A percentile compares a stretch with the other conserved stretches of the same genome.
Conservation (phyloP, 2,113 vertebrate species). For the Callaeas wilsoni region DNA sequence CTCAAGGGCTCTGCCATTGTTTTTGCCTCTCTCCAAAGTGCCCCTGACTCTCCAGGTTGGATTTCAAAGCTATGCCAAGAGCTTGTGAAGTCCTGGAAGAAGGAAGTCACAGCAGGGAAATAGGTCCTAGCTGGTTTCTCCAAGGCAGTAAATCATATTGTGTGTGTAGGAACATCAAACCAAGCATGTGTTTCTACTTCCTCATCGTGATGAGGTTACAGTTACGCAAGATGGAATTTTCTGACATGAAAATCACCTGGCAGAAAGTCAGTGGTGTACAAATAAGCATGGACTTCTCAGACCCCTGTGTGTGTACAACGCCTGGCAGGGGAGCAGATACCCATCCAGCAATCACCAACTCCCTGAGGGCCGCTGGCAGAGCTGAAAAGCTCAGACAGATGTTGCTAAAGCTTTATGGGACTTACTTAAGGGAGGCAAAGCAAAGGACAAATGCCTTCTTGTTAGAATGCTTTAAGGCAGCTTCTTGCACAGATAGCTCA, state of each 20-base stretch:
- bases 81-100: background rate
- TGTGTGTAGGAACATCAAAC: background rate
- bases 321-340: background rate
- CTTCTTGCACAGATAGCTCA: background rate
- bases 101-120: background rate
- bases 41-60: background rate
- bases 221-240: background rate
- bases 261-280: background rate
- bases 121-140: background rate
- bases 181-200: constrained; percentile 1
- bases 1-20: background rate
- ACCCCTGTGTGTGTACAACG: background rate
- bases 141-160: background rate
- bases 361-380: background rate
- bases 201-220: background rate
- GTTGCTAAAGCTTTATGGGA: background rate
- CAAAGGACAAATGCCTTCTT: background rate
- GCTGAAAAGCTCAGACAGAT: background rate
- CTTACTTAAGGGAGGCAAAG: background rate
- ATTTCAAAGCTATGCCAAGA: background rate
- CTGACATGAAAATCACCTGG: constrained; percentile 19
- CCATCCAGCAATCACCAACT: background rate
- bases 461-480: background rate
- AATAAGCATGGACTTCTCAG: background rate
- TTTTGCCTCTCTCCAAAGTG: background rate